Evolutionary conservation across 1,140 invertebrate genomes (phyloP).

Genomic region (Stegodyphus mimosarum): DNA sequence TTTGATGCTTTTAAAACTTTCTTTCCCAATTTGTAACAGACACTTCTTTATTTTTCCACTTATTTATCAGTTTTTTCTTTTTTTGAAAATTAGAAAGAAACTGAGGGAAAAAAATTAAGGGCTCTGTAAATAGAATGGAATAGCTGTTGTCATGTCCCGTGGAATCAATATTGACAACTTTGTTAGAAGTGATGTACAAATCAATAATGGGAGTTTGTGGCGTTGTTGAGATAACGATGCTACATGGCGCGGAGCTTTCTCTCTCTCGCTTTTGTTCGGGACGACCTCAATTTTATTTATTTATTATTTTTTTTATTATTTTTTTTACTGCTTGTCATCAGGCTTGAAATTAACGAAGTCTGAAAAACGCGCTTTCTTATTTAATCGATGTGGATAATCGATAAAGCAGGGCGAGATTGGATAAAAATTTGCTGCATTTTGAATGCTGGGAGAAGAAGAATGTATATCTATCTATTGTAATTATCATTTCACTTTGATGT

Average conservation of each 20-base stretch:
- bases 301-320: slow-evolving; percentile 1
- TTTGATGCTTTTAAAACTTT: no score
- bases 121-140: slow-evolving; percentile 3
- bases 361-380: slow-evolving; percentile 1
- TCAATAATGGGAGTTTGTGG: slow-evolving; percentile 34
- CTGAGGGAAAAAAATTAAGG: not conserved
- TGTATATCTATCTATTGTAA: not conserved
- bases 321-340: slow-evolving; percentile 11
- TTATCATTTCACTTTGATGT: no score
- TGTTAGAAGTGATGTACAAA: slow-evolving; percentile 42
- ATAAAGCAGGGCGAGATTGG: not conserved
- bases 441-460: not conserved
- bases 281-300: no score
- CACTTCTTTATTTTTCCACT: no score
- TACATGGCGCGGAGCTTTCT: not conserved
- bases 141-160: not conserved
- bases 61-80: no score
- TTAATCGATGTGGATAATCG: slow-evolving; percentile 13
- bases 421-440: not conserved
- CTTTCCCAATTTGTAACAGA: no score
- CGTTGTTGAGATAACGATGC: slow-evolving; percentile 24
- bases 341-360: slow-evolving; percentile 25
- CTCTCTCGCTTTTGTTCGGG: no score
- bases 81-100: not conserved
- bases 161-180: slow-evolving; percentile 57